Base-by-base conservation (phyloP, 2,888 invertebrate species). In the Phalera bucephala region DNA sequence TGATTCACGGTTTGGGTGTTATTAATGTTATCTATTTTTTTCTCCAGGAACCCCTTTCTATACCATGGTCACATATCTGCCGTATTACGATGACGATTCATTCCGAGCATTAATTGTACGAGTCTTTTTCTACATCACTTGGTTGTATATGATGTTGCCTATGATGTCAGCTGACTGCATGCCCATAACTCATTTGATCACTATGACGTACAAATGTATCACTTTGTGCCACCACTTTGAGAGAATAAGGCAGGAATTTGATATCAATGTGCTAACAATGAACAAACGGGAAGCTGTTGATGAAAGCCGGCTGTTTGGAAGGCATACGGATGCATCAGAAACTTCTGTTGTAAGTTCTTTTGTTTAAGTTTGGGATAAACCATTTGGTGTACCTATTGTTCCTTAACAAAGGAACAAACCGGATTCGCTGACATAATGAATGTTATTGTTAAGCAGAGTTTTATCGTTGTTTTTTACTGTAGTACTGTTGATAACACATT, bases 131-230 rank as follows among this genome's bases (percentile, higher is more conserved):
- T 85, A 84, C 46, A 35, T 74, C 5, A 83, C 79, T 1, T 87
- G 84, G 85, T 31, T 83, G 20, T 84, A 84, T 38, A 82, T 86
- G 85, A 87, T 86, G 87, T 55, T 85, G 1, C 85, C 85, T 0
- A 86, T 87, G 86, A 82, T 87, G 76, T 75, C 81, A 1, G 76
- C 80, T 0, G 87, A 87, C 56, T 83, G 84, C 40, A 66, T 85
- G 78, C 83, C 86, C 0, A 86, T 86, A 37, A 66, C 75, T 3
- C 83, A 86, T 47, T 71, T 87, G 15, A 79, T 86, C 13, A 58
- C 59, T 3, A 64, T 85, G 58, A 58, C 80, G 1, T 74, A 67
- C 33, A 86, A 87, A 52, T 87, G 86, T 52, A 58, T 76, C n/a
- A 82, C 82, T 1, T 52, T 87, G 1, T 64, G 81, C 23, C 64